Evolutionary conservation across 37 sponge, comb jelly and placozoan species (phyloP).

Genomic region (Chondrosia reniformis): DNA sequence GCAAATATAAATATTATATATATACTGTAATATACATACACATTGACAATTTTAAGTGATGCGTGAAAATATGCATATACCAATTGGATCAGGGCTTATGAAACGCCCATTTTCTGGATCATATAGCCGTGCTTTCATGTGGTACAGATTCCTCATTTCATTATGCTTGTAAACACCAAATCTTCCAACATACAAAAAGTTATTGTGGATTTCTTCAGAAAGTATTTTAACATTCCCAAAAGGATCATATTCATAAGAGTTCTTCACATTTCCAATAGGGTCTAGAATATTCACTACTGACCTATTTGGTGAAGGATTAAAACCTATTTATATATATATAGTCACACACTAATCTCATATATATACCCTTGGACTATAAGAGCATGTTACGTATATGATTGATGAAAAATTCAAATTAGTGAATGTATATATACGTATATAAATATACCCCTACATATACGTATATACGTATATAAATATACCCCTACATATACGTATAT

Average conservation of each 20-base stretch:
- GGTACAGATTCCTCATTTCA: slow-evolving; percentile 24
- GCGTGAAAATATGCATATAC: background rate
- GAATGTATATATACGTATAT: background rate
- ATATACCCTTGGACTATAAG: background rate
- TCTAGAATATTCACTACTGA: slow-evolving; percentile 17
- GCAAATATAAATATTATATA: background rate
- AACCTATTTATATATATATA: background rate
- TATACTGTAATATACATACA: background rate
- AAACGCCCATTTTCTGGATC: slow-evolving; percentile 40
- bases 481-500: no score
- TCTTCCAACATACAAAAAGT: slow-evolving; percentile 14
- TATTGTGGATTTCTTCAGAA: slow-evolving; percentile 5
- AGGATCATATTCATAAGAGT: slow-evolving; percentile 35
- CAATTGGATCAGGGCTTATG: slow-evolving; percentile 20
- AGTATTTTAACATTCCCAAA: slow-evolving; percentile 13
- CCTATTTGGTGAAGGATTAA: background rate
- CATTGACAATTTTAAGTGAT: background rate
- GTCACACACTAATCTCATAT: background rate
- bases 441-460: background rate
- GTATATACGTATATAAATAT: no score
- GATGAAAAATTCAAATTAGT: background rate
- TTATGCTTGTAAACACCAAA: slow-evolving; percentile 8
- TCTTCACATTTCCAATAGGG: background rate
- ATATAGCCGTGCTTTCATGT: slow-evolving; percentile 37
- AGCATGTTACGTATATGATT: background rate